Evolutionary conservation across 2,797 vertebrate genomes (phyloP), one percentile per base, ranked within the genome.

Genomic region (Toxotes lorentzi): DNA sequence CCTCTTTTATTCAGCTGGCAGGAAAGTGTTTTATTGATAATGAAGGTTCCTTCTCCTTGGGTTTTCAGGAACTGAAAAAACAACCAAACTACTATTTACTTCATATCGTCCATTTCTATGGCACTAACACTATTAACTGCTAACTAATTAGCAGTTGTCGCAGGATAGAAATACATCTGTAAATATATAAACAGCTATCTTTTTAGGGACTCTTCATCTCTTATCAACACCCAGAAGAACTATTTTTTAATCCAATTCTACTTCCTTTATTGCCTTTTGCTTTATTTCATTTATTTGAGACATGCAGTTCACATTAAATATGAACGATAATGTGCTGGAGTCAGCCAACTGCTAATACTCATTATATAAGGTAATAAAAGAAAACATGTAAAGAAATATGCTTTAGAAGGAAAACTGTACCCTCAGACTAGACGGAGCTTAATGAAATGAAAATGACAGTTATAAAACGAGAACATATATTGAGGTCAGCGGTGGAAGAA

Each of bases 21-120:
- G 43, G n/a, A 59, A 54, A 35, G 41, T 43, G n/a, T 43, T 78
- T 65, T 40, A 79, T 81, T 84, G 53, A 34, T 69, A 76, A 80
- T 62, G 23, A 53, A 67, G 35, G 27, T 62, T 38, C 54, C 57
- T 51, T 43, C 13, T 66, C 45, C 50, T 56, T 74, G 1, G 50
- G 14, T 50, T 50, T 23, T 50, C n/a, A 65, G 57, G 71, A 19
- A 57, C 21, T 58, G 4, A 51, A 32, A 53, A 32, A 21, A 12
- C 2, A 40, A 51, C n/a, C 7, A n/a, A 5, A 16, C 35, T 8
- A 11, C 43, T 7, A 2, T 48, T 23, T 47, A 8, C 11, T 5
- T 32, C 6, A 16, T 21, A 16, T 51, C 5, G 17, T 54, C 62
- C n/a, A 57, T 43, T 48, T 48, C 19, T 34, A 4, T 19, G 30